Percentiles rank a stretch among this genome's conserved stretches.
phyloP scores from a whole-genome alignment of 2,113 vertebrate genomes.

The Myrmecobius fasciatus region DNA sequence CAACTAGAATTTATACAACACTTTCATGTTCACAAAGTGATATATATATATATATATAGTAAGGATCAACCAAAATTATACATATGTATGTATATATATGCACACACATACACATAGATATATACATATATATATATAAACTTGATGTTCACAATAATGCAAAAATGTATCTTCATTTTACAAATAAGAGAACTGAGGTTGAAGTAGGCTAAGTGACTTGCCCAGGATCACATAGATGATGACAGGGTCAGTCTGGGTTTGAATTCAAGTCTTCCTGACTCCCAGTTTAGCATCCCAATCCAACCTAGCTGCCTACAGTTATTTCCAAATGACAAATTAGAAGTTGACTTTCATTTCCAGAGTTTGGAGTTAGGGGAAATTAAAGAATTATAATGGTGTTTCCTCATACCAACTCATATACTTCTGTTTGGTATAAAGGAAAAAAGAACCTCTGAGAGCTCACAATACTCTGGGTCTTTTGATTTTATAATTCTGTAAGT shows the following conservation, averaged over 20 bases:
- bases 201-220: not conserved
- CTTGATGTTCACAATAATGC: not conserved
- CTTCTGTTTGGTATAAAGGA: not conserved
- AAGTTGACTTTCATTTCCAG: not conserved
- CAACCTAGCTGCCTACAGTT: not conserved
- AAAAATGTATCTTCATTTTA: not conserved
- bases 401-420: not conserved
- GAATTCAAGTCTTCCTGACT: not conserved
- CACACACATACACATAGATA: too few species aligned
- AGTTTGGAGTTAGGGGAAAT: not conserved
- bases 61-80: too few species aligned
- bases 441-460: not conserved
- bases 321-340: conserved; percentile 11
- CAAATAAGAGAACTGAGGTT: not conserved
- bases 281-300: not conserved
- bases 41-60: too few species aligned
- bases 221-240: not conserved
- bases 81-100: too few species aligned
- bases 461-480: not conserved
- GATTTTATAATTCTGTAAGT: not conserved
- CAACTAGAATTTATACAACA: not conserved
- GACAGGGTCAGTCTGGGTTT: not conserved
- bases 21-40: too few species aligned
- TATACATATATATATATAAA: not conserved
- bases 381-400: not conserved